These are phyloP conservation scores for Pteropus rufus DNA, from an alignment of 2,797 vertebrate species.

Conservation along the genomic window DNA sequence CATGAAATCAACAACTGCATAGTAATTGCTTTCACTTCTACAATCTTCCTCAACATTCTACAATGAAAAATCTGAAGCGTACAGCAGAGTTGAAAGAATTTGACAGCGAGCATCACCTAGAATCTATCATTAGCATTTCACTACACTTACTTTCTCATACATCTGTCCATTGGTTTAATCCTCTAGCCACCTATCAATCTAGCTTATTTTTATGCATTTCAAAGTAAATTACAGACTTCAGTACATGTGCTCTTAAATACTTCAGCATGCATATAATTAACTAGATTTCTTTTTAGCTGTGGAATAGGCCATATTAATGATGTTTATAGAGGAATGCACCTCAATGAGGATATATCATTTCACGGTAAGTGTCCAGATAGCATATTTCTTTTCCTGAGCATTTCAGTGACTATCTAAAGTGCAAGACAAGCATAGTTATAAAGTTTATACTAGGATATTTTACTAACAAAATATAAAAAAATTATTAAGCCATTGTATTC, in stretches of 20 bases:
- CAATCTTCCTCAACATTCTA: neutral
- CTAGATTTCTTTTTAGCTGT: neutral
- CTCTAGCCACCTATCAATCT: neutral
- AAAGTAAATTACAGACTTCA: neutral
- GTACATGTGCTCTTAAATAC: neutral
- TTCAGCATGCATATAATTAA: neutral
- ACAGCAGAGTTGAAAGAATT: neutral
- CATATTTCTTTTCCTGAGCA: neutral
- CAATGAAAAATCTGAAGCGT: neutral
- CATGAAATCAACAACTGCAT: neutral
- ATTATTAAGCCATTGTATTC: neutral
- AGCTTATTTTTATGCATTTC: neutral
- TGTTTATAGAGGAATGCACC: neutral
- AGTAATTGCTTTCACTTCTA: neutral
- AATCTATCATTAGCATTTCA: neutral
- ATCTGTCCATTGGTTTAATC: neutral
- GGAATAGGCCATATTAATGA: neutral
- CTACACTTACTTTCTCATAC: neutral
- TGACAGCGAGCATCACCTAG: neutral
- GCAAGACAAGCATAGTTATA: neutral
- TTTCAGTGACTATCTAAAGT: neutral
- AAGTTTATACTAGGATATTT: neutral
- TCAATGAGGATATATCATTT: neutral
- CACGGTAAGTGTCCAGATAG: neutral
- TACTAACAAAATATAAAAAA: neutral